Evolutionary conservation across 2,888 invertebrate genomes (phyloP).

Genomic region (Acleris laterana): DNA sequence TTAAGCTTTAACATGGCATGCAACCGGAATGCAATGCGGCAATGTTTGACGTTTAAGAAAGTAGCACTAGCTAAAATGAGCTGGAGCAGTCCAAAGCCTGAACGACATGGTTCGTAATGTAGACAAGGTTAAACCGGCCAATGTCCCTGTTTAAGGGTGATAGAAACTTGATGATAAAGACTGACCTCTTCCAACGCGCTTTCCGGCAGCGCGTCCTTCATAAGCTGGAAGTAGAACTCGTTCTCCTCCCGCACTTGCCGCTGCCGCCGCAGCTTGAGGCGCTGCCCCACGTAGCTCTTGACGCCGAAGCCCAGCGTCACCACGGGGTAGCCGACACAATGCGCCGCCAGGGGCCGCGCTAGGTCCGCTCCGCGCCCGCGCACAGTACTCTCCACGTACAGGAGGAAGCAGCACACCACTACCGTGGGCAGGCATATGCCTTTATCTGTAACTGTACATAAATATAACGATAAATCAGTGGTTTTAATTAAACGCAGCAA

Average conservation of each 20-base stretch:
- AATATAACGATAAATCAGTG: constrained; percentile 7
- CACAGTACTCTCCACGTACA: constrained; percentile 96
- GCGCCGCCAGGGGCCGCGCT: constrained; percentile 97
- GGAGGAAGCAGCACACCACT: constrained; percentile 95
- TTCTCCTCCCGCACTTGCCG: constrained; percentile 97
- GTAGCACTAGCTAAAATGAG: no score
- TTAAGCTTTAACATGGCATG: no score
- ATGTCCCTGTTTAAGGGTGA: neutral
- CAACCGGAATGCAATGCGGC: no score
- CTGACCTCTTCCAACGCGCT: constrained; percentile 63
- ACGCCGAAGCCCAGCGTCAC: constrained; percentile 98
- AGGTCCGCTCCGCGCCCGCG: constrained; percentile 92
- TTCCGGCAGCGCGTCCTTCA: constrained; percentile 95
- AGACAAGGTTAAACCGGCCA: no score
- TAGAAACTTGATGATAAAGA: neutral
- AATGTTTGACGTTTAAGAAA: no score
- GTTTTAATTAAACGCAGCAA: no score
- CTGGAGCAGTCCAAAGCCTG: no score
- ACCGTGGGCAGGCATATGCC: constrained; percentile 98
- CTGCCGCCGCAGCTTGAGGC: constrained; percentile 95
- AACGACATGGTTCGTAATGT: no score
- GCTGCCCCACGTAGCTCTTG: constrained; percentile 95
- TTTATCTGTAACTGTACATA: constrained; percentile 86
- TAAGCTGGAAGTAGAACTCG: constrained; percentile 96
- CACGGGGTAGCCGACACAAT: constrained; percentile 96